phyloP scores from a whole-genome alignment of 2,113 vertebrate genomes.

The Callopanchax toddi region DNA sequence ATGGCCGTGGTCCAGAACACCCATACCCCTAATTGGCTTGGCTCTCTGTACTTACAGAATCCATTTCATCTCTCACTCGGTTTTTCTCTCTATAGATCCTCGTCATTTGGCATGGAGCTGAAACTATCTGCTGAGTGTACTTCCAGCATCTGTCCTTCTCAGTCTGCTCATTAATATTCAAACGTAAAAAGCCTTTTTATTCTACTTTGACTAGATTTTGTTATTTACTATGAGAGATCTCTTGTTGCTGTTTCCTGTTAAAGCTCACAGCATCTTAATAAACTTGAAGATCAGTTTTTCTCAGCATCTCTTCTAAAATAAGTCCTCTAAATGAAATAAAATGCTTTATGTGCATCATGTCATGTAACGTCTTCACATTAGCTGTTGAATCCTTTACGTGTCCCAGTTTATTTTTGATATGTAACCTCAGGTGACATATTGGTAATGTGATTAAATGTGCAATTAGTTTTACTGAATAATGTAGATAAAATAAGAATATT shows the following conservation, averaged over 20 bases:
- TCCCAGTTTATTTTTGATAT: neutral
- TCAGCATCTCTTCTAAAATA: neutral
- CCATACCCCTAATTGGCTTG: slow-evolving; percentile 92
- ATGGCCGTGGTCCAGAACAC: slow-evolving; percentile 88
- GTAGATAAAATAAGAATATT: neutral
- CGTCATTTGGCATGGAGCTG: slow-evolving; percentile 81
- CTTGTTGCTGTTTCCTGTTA: no score
- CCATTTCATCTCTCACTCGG: slow-evolving; percentile 42
- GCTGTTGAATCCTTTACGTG: neutral
- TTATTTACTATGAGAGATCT: no score
- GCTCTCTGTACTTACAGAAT: slow-evolving; percentile 80
- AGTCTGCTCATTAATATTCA: slow-evolving; percentile 4
- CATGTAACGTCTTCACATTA: neutral
- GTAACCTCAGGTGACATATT: neutral
- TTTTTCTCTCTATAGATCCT: slow-evolving; percentile 35
- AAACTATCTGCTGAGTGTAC: slow-evolving; percentile 85
- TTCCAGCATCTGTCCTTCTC: slow-evolving; percentile 21
- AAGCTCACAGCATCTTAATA: no score
- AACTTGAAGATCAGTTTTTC: neutral
- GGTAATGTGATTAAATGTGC: neutral
- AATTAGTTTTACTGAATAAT: neutral
- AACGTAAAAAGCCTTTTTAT: slow-evolving; percentile 2
- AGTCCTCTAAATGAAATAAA: neutral
- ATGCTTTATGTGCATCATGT: neutral
- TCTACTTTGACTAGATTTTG: slow-evolving; percentile 15